phyloP scores from a whole-genome alignment of 2,113 vertebrate species.

The Poecile atricapillus region DNA sequence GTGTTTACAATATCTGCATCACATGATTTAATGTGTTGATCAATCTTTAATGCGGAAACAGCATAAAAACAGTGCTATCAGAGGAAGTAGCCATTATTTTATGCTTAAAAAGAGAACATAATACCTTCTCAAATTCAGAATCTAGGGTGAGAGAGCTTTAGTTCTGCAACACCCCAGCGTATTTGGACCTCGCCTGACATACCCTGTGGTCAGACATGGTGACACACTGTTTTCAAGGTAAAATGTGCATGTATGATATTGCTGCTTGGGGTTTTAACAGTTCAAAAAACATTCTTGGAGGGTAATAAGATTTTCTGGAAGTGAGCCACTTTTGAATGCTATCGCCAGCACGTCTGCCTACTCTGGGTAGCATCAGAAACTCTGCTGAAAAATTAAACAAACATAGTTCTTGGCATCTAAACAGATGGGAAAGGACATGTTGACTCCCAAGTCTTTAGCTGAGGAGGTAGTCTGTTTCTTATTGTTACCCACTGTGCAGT shows the following conservation, averaged over 20 bases:
- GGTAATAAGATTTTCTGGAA: slow-evolving; percentile 54
- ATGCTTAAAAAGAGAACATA: background rate
- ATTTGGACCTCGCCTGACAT: background rate
- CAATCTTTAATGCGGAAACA: background rate
- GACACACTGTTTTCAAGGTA: background rate
- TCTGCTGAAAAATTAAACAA: slow-evolving; percentile 66
- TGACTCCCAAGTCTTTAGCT: slow-evolving; percentile 56
- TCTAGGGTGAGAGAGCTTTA: background rate
- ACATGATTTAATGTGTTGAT: background rate
- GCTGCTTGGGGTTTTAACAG: slow-evolving; percentile 18
- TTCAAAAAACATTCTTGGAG: slow-evolving; percentile 15
- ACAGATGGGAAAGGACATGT: slow-evolving; percentile 62
- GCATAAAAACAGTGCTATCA: background rate
- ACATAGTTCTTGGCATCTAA: slow-evolving; percentile 63
- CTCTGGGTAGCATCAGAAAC: slow-evolving; percentile 65
- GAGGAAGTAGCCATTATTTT: background rate
- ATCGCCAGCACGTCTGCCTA: slow-evolving; percentile 56
- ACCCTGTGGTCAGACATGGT: background rate
- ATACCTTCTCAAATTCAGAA: background rate
- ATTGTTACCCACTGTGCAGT: slow-evolving; percentile 51
- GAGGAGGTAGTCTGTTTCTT: slow-evolving; percentile 53
- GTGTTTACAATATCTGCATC: background rate
- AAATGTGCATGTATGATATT: background rate
- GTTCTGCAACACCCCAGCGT: background rate
- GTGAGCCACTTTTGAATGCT: slow-evolving; percentile 13